Conservation (phyloP, 1,140 invertebrate species). For the Centruroides vittatus region DNA sequence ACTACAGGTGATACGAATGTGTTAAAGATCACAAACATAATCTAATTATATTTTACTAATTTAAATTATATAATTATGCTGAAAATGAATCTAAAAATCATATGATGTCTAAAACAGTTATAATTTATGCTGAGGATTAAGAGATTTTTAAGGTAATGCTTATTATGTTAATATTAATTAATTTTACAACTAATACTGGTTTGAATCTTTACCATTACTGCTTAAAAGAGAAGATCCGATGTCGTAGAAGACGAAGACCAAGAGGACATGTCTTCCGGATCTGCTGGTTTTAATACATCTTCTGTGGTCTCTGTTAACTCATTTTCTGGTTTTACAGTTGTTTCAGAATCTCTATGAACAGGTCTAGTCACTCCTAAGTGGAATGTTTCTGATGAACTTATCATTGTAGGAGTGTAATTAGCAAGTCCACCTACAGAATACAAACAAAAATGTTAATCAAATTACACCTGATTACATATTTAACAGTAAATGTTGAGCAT, state of each 20-base stretch:
- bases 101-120: too few species aligned
- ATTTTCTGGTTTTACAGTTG: not conserved
- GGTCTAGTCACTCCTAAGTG: slow-evolving; percentile 45
- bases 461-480: too few species aligned
- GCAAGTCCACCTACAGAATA: slow-evolving; percentile 36
- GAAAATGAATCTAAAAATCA: too few species aligned
- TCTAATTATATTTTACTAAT: too few species aligned
- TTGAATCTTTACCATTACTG: slow-evolving; percentile 33
- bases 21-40: too few species aligned
- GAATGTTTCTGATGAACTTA: slow-evolving; percentile 39
- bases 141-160: too few species aligned
- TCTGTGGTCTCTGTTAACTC: slow-evolving; percentile 17
- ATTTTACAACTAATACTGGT: too few species aligned
- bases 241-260: slow-evolving; percentile 45
- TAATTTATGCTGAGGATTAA: too few species aligned
- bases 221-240: slow-evolving; percentile 46
- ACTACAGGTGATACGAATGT: too few species aligned
- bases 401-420: slow-evolving; percentile 44
- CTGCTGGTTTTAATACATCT: slow-evolving; percentile 42
- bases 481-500: too few species aligned
- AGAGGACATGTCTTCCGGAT: slow-evolving; percentile 37
- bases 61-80: too few species aligned
- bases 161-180: too few species aligned
- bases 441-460: slow-evolving; percentile 5
- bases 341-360: slow-evolving; percentile 18